Conservation (phyloP, 2,113 vertebrate species). For the Ammodytes dubius region DNA sequence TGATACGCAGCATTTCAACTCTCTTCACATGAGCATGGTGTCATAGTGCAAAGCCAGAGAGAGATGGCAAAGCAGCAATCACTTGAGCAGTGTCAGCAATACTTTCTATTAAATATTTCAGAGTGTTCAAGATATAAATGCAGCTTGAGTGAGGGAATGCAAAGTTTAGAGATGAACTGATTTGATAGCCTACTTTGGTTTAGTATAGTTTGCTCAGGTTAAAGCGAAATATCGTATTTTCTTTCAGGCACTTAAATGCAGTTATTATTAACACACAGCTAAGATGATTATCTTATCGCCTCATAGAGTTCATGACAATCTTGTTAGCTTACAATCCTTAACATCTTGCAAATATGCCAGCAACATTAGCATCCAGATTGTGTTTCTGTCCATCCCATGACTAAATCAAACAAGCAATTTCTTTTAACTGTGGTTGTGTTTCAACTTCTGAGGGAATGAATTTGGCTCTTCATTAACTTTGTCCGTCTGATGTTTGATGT, state of each 20-base stretch:
- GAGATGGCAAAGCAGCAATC: conserved; percentile 10
- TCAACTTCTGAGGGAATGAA: not conserved
- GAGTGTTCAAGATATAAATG: conserved; percentile 8
- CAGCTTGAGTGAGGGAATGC: not conserved
- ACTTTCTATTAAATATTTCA: conserved; percentile 23
- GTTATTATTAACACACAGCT: no score
- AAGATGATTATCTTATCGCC: no score
- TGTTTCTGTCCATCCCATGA: not conserved
- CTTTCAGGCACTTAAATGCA: no score
- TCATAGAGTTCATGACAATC: no score
- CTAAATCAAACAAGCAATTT: not conserved
- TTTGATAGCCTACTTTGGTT: no score
- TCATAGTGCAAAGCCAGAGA: not conserved
- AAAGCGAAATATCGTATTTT: no score
- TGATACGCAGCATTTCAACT: conserved; percentile 35
- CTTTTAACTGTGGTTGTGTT: no score
- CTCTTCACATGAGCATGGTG: not conserved
- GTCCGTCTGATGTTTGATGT: no score
- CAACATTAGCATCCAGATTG: not conserved
- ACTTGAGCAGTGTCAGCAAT: not conserved
- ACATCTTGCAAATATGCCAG: not conserved
- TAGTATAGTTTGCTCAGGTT: no score
- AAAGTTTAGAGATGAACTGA: conserved; percentile 40
- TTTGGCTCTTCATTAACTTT: not conserved
- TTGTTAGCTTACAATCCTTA: no score